phyloP scores from a whole-genome alignment of 2,113 vertebrate genomes.

The Argyrosomus japonicus region DNA sequence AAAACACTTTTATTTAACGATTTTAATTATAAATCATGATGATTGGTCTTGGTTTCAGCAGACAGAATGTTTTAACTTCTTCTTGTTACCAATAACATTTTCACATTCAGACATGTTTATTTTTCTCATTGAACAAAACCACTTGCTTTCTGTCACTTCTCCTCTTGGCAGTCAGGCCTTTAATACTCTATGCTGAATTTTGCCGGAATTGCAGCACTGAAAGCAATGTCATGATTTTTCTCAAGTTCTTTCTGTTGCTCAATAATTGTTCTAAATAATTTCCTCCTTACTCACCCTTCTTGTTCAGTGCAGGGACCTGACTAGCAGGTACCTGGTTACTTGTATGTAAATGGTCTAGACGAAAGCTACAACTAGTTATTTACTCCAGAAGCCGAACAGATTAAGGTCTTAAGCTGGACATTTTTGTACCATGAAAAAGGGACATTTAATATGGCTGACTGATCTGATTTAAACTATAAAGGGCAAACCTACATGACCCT shows the following conservation, averaged over 20 bases:
- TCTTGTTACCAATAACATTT: neutral
- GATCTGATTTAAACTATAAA: constrained; percentile 1
- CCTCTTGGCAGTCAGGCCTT: neutral
- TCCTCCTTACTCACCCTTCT: neutral
- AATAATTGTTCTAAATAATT: constrained; percentile 8
- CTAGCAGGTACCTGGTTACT: too few species aligned
- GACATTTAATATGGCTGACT: neutral
- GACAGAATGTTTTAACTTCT: neutral
- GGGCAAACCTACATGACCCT: neutral
- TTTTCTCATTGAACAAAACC: neutral
- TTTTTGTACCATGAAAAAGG: neutral
- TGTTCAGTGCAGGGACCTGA: neutral
- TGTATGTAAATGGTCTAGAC: neutral
- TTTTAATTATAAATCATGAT: neutral
- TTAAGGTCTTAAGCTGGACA: neutral
- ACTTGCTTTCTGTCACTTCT: neutral
- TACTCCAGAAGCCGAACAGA: neutral
- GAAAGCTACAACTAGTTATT: neutral
- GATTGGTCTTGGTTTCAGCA: neutral
- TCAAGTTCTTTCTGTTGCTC: constrained; percentile 1
- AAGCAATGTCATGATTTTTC: neutral
- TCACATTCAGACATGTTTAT: neutral
- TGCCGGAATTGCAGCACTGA: neutral
- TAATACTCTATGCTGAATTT: neutral
- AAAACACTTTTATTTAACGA: neutral